These are phyloP conservation scores for Drosophila subobscura DNA, from an alignment of 1,140 invertebrate genomes.

Conservation along the genomic window DNA sequence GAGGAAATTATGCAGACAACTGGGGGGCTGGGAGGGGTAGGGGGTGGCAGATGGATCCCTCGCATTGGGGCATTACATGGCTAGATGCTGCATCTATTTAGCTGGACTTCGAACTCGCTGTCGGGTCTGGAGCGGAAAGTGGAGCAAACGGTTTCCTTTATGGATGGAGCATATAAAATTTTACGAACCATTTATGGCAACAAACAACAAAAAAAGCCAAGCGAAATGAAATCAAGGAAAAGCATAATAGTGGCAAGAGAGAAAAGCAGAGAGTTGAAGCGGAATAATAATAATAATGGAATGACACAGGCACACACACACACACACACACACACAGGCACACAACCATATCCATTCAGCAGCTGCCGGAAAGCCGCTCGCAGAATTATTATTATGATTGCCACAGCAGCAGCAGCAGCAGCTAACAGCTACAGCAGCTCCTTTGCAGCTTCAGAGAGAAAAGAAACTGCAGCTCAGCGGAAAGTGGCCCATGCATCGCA, in stretches of 20 bases:
- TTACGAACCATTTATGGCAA: constrained; percentile 65
- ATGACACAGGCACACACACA: constrained; percentile 30
- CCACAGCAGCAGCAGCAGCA: constrained; percentile 24
- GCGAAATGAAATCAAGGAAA: constrained; percentile 50
- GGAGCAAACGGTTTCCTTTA: constrained; percentile 62
- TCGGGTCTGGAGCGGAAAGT: constrained; percentile 18
- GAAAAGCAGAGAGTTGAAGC: constrained; percentile 44
- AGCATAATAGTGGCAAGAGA: constrained; percentile 55
- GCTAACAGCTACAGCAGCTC: background rate
- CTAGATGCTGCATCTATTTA: too few relatives aligned
- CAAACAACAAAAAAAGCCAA: constrained; percentile 16
- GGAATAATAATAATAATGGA: constrained; percentile 54
- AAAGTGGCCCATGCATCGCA: constrained; percentile 6
- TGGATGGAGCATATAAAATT: constrained; percentile 60
- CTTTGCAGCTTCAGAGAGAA: constrained; percentile 12
- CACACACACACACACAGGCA: too few relatives aligned
- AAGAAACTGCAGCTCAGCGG: constrained; percentile 15
- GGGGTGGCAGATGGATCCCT: too few relatives aligned
- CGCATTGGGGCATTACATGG: too few relatives aligned
- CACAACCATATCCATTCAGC: background rate
- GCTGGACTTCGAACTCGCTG: background rate
- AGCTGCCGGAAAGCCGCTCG: constrained; percentile 27
- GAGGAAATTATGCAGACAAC: too few relatives aligned
- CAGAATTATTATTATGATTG: constrained; percentile 66
- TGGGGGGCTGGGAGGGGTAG: too few relatives aligned